Percentiles rank a stretch among this genome's conserved stretches.
Evolutionary conservation across 2,888 invertebrate genomes (phyloP).

Genomic region (Endomychus coccineus): DNA sequence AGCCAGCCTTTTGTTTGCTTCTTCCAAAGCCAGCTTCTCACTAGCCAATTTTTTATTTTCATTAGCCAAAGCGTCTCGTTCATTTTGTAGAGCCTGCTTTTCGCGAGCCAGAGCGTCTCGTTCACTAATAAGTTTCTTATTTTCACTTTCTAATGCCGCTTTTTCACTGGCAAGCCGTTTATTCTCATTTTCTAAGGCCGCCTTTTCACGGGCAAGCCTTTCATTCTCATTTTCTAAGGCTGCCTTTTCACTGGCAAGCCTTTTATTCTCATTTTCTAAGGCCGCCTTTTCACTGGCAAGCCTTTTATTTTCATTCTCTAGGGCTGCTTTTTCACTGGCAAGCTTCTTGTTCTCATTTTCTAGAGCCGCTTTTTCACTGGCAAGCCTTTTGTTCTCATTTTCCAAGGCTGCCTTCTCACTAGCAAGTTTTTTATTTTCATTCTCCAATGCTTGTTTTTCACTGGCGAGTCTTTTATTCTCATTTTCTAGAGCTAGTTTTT

Average conservation of each 20-base stretch:
- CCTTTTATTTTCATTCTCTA: background rate
- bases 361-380: no score
- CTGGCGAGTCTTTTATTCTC: background rate
- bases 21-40: no score
- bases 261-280: no score
- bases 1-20: no score
- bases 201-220: no score
- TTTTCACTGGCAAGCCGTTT: no score
- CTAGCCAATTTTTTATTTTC: slow-evolving; percentile 1
- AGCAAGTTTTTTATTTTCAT: background rate
- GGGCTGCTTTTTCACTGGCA: background rate
- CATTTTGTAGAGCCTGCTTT: slow-evolving; percentile 3
- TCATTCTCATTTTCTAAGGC: no score
- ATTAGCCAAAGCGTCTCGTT: background rate
- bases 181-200: no score
- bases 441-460: slow-evolving; percentile 1
- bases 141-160: background rate
- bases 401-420: background rate
- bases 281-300: no score
- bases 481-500: slow-evolving; percentile 1
- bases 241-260: no score
- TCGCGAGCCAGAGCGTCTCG: slow-evolving; percentile 1
- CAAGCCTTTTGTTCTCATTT: background rate
- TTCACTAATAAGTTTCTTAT: no score
- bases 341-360: background rate